Base-by-base conservation (phyloP, 1,140 invertebrate species). In the Listronotus oregonensis region DNA sequence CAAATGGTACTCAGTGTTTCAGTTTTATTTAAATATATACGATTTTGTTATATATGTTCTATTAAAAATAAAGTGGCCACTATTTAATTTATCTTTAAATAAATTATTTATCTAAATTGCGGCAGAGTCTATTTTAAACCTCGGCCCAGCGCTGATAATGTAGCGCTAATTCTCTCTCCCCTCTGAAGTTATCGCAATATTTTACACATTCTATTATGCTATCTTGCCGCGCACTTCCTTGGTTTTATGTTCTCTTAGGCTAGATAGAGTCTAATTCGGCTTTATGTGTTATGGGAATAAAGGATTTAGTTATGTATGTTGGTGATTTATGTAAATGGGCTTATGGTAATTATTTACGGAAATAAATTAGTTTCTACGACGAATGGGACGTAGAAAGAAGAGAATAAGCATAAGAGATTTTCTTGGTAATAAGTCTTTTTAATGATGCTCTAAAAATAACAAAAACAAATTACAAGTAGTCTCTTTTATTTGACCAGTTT, bases 201-300 rank as follows among this genome's bases (percentile, higher is more conserved):
- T 62, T 62, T 62, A 62, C 60, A 62, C 60, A 62, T 62, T 62
- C 60, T 62, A 62, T 62, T 62, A 62, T 62, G 60, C 60, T 62
- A 62, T 62, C 60, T 62, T 51, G 60, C 40, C 12, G 60, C 60
- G 60, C 60, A 62, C 60, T 62, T 62, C 60, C 60, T 62, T 44
- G 49, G 50, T 62, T 54, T 62, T 62, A 62, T 62, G 60, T 62
- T 62, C 50, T 52, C 47, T 54, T 42, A 39, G 50, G 50, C 60
- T 46, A 62, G 60, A 62, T 62, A 62, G 49, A 62, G 49, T 62
- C 49, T 62, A 62, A 62, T 62, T 62, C 60, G 60, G 32, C 60
- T 62, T 62, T 62, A 62, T 62, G 40, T 42, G 60, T 52, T 54
- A 52, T 62, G 60, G 60, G 60, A 62, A 62, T 62, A 62, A 62